Percentiles rank a stretch among this genome's conserved stretches.
Evolutionary conservation across 2,797 vertebrate species (phyloP).

Genomic region (Selene dorsalis): DNA sequence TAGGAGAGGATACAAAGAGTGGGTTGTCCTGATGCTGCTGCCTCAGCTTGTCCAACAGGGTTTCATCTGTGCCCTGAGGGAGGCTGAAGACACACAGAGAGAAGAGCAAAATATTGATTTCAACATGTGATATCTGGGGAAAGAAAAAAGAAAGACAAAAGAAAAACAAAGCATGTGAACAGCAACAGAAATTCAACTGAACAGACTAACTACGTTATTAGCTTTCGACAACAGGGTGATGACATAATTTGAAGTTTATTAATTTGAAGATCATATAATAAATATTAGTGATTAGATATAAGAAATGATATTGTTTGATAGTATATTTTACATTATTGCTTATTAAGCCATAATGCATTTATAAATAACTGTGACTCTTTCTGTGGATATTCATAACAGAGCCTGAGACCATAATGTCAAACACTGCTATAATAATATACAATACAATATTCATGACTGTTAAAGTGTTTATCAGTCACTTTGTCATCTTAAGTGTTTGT

Average conservation of each 20-base stretch:
- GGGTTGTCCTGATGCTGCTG: slow-evolving; percentile 89
- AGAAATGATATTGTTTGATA: neutral
- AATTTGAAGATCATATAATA: neutral
- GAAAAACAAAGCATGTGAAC: neutral
- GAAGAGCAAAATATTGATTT: slow-evolving; percentile 24
- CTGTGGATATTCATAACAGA: neutral
- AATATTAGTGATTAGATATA: neutral
- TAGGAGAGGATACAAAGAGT: slow-evolving; percentile 87
- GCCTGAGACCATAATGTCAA: neutral
- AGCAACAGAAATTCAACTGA: neutral
- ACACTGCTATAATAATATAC: neutral
- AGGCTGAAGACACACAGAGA: slow-evolving; percentile 81
- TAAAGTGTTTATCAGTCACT: neutral
- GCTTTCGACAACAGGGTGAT: neutral
- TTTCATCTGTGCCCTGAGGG: slow-evolving; percentile 88
- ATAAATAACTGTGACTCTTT: neutral
- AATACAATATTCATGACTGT: neutral
- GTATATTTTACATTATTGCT: neutral
- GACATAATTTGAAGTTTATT: neutral
- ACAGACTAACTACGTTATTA: neutral
- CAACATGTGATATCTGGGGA: neutral
- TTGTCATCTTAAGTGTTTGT: too few relatives aligned
- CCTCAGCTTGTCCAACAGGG: slow-evolving; percentile 91
- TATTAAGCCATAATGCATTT: neutral
- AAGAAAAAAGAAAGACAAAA: neutral